Evolutionary conservation across 2,888 invertebrate genomes (phyloP).

Genomic region (Galerucella nymphaeae): DNA sequence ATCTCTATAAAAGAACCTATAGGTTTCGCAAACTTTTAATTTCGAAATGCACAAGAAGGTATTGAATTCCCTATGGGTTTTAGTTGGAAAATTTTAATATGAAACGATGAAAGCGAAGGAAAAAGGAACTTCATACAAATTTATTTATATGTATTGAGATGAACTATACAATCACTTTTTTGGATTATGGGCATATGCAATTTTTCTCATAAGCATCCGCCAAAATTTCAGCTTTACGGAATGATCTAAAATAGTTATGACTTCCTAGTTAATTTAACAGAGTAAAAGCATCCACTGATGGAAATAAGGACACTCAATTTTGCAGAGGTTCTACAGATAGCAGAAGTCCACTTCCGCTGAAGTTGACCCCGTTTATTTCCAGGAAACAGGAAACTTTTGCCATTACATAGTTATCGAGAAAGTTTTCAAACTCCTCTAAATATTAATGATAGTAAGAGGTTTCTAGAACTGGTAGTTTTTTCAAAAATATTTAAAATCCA

Average conservation of each 20-base stretch:
- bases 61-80: conserved; percentile 2
- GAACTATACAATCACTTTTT: no score
- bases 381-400: conserved; percentile 28
- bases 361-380: conserved; percentile 35
- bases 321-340: conserved; percentile 27
- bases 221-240: no score
- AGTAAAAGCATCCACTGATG: conserved; percentile 21
- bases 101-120: no score
- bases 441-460: conserved; percentile 4
- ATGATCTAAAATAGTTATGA: not conserved
- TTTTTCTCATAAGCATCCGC: no score
- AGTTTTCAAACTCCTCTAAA: conserved; percentile 20
- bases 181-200: no score
- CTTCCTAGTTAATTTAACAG: not conserved
- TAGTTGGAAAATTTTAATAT: not conserved
- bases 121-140: no score
- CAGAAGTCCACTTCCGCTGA: conserved; percentile 27
- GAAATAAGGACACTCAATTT: conserved; percentile 20
- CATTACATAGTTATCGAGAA: conserved; percentile 26
- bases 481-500: no score
- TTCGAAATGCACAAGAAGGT: not conserved
- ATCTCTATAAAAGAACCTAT: no score
- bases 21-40: conserved; percentile 12
- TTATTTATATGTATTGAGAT: no score
- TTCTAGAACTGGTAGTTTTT: not conserved